Evolutionary conservation across 2,888 invertebrate species (phyloP), one percentile per base, ranked within the genome.

Genomic region (Erannis defoliaria): DNA sequence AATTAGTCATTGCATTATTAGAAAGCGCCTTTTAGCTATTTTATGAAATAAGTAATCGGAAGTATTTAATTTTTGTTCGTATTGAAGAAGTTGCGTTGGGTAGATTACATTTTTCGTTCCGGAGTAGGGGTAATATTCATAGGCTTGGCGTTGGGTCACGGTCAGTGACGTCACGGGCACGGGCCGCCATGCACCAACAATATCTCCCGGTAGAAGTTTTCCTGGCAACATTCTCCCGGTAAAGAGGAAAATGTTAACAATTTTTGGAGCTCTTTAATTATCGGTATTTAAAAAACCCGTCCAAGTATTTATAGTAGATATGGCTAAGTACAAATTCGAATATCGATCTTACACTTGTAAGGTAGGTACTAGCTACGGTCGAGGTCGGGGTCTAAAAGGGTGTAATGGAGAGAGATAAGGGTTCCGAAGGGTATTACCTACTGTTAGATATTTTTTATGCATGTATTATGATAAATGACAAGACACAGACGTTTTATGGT

Each of bases 131-230:
- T 61, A 23, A 29, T 14, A 18, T 50, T 40, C 55, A 40, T 33
- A 45, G 43, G 46, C 21, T 14, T 51, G 66, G 6, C 26, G 6
- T 42, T 72, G 59, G 79, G 80, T 80, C 80, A 81, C 64, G 78
- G 79, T 71, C 76, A 64, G 35, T 72, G 72, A 76, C 75, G 78
- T 74, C 76, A 76, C 71, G 64, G 73, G 72, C 76, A 76, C 71
- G 64, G 73, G 72, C 68, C 62, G 62, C 62, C 37, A 26, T 53
- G 49, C 64, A 59, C 43, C n/a, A 18, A 46, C 38, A 12, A 10
- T 37, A 33, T 26, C n/a, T n/a, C n/a, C n/a, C n/a, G n/a, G n/a
- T n/a, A n/a, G n/a, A n/a, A n/a, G n/a, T n/a, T n/a, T n/a, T n/a
- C n/a, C n/a, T n/a, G n/a, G n/a, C n/a, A n/a, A n/a, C n/a, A n/a